These are phyloP conservation scores for Aspiorhynchus laticeps DNA, from an alignment of 2,113 vertebrate species.

Conservation along the genomic window DNA sequence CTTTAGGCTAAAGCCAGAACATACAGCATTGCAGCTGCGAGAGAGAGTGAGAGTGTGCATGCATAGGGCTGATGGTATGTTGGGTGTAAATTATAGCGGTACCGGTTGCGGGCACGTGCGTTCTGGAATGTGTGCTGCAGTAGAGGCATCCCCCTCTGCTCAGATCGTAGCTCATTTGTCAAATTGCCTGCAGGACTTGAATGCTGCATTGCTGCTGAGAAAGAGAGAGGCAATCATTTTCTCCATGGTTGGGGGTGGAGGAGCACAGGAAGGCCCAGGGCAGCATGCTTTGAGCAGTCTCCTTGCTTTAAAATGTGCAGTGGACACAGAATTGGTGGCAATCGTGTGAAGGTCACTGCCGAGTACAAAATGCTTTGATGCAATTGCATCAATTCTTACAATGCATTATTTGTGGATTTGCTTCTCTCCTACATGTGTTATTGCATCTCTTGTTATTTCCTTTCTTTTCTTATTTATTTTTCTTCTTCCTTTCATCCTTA, in stretches of 20 bases:
- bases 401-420: background rate
- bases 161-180: conserved; percentile 78
- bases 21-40: conserved; percentile 51
- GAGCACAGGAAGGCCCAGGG: conserved; percentile 65
- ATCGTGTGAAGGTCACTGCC: conserved; percentile 24
- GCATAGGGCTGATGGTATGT: conserved; percentile 50
- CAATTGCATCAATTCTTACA: background rate
- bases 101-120: conserved; percentile 60
- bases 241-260: conserved; percentile 66
- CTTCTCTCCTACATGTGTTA: background rate
- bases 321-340: conserved; percentile 44
- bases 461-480: background rate
- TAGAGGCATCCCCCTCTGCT: conserved; percentile 69
- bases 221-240: conserved; percentile 69
- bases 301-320: conserved; percentile 60
- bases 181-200: conserved; percentile 78
- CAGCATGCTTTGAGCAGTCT: conserved; percentile 56
- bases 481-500: background rate
- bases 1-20: conserved; percentile 38
- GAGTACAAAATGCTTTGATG: background rate
- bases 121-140: conserved; percentile 74
- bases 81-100: conserved; percentile 66
- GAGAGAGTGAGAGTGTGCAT: conserved; percentile 38
- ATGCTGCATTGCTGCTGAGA: conserved; percentile 82
- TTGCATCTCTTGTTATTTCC: background rate